phyloP scores from a whole-genome alignment of 2,797 vertebrate species.

The Nyctibius grandis region DNA sequence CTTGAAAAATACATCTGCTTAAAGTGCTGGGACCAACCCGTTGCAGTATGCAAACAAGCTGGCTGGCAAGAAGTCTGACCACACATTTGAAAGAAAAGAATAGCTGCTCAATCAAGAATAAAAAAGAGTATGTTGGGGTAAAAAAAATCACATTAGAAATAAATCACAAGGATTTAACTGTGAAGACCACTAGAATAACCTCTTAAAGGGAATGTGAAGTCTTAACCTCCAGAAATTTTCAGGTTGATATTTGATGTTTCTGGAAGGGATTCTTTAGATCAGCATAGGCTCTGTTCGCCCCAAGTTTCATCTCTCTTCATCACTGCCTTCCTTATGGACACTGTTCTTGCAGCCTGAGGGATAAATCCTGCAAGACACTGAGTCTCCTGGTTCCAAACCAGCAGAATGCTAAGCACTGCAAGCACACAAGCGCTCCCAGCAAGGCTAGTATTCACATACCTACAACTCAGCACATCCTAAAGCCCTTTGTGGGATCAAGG shows the following conservation, averaged over 20 bases:
- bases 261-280: background rate
- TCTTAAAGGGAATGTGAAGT: background rate
- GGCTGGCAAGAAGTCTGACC: background rate
- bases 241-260: background rate
- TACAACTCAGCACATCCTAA: slow-evolving; percentile 2
- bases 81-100: background rate
- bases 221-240: background rate
- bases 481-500: background rate
- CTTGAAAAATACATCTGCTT: slow-evolving; percentile 1
- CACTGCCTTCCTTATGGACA: background rate
- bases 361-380: background rate
- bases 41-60: background rate
- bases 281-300: background rate
- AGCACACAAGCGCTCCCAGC: background rate
- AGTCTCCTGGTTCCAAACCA: background rate
- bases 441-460: background rate
- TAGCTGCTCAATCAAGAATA: background rate
- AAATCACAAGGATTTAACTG: background rate
- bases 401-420: background rate
- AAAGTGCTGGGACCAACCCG: background rate
- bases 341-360: background rate
- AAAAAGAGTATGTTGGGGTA: background rate
- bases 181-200: background rate
- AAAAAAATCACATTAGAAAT: background rate
- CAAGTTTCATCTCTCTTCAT: background rate